Percentiles rank a stretch among this genome's conserved stretches.
phyloP scores from a whole-genome alignment of 2,797 vertebrate genomes.

The Ficedula albicollis region DNA sequence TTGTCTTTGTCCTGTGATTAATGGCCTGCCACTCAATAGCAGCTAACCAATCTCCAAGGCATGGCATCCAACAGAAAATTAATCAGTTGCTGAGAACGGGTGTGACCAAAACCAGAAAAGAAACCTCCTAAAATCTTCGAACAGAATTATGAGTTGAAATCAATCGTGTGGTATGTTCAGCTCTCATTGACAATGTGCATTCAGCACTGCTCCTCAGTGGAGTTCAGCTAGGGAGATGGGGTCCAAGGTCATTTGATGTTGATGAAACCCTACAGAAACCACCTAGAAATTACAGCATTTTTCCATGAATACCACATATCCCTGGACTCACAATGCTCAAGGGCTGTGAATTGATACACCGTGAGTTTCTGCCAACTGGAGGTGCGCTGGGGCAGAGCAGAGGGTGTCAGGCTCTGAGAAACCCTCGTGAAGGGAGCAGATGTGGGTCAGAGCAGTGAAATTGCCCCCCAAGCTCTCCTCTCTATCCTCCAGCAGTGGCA shows the following conservation, averaged over 20 bases:
- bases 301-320: not conserved
- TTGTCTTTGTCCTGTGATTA: conserved; percentile 63
- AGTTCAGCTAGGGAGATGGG: not conserved
- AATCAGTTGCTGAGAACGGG: conserved; percentile 11
- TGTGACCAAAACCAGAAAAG: not conserved
- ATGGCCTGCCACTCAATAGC: conserved; percentile 49
- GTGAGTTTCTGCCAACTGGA: not conserved
- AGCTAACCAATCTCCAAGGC: conserved; percentile 23
- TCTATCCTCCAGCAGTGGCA: not conserved
- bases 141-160: not conserved
- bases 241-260: not conserved
- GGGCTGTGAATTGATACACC: not conserved
- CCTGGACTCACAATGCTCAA: not conserved
- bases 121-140: not conserved
- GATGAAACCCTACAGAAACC: not conserved
- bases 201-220: not conserved
- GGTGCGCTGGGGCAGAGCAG: not conserved
- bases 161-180: not conserved
- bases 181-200: not conserved
- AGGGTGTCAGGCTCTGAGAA: not conserved
- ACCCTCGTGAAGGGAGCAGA: not conserved
- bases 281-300: not conserved
- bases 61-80: conserved; percentile 7
- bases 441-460: not conserved
- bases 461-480: not conserved